These are phyloP conservation scores for Cryptophagus acutangulus DNA, from an alignment of 2,888 invertebrate genomes.

Conservation along the genomic window DNA sequence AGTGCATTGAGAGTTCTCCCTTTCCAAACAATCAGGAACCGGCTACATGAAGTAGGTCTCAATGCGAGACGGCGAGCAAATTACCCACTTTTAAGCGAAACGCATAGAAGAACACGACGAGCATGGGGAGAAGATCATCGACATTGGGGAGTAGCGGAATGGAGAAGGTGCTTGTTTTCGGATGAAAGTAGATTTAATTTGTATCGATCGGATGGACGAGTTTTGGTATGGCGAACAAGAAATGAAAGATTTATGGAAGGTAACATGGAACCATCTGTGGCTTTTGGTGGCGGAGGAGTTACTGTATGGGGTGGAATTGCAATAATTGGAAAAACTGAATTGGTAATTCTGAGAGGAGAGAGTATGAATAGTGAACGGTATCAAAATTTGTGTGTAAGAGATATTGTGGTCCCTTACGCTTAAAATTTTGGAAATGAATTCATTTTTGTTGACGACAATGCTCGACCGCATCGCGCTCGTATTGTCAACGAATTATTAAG, in stretches of 20 bases:
- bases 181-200: slow-evolving; percentile 6
- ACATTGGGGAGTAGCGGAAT: slow-evolving; percentile 2
- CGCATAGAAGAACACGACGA: background rate
- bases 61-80: background rate
- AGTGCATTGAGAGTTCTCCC: no score
- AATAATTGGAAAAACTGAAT: slow-evolving; percentile 3
- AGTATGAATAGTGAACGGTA: slow-evolving; percentile 2
- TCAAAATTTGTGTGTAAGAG: slow-evolving; percentile 2
- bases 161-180: slow-evolving; percentile 4
- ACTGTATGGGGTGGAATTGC: slow-evolving; percentile 2
- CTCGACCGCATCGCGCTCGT: no score
- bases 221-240: no score
- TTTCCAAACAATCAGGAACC: slow-evolving; percentile 2
- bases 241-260: slow-evolving; percentile 4
- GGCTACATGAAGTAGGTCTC: slow-evolving; percentile 2
- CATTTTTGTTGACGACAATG: no score
- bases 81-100: background rate
- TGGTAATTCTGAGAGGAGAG: background rate
- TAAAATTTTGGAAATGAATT: slow-evolving; percentile 5
- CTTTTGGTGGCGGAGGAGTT: slow-evolving; percentile 4
- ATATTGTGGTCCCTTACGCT: slow-evolving; percentile 3
- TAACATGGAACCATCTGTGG: slow-evolving; percentile 1
- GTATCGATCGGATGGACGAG: slow-evolving; percentile 4
- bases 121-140: background rate
- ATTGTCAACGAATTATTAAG: no score